Conservation (phyloP, 2,113 vertebrate genomes). For the Verasper variegatus region DNA sequence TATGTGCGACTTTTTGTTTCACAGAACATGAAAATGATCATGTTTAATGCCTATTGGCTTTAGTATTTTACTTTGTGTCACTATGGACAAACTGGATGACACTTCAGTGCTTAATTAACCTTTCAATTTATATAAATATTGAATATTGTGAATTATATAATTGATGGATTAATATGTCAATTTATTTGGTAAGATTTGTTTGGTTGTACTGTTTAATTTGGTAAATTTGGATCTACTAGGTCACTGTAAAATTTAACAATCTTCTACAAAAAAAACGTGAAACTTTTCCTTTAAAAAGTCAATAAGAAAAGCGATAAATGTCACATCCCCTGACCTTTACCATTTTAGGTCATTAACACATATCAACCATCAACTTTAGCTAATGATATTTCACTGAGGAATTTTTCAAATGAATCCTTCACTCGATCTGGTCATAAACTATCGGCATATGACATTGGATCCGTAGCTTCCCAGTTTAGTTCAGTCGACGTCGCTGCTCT, state of each 20-base stretch:
- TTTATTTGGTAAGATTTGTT: not conserved
- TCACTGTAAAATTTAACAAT: too few species aligned
- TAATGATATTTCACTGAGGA: not conserved
- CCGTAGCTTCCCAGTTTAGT: constrained; percentile 62
- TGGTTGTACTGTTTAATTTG: not conserved
- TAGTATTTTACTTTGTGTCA: not conserved
- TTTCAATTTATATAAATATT: not conserved
- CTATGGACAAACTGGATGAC: not conserved
- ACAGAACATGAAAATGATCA: not conserved
- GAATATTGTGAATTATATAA: too few species aligned
- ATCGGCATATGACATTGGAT: constrained; percentile 31
- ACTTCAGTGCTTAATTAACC: not conserved
- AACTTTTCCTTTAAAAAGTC: not conserved
- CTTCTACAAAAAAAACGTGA: not conserved
- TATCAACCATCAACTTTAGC: not conserved
- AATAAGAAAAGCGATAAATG: not conserved
- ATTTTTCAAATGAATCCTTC: constrained; percentile 2
- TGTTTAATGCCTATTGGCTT: not conserved
- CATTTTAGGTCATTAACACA: not conserved
- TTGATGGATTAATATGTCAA: too few species aligned
- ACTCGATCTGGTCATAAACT: not conserved
- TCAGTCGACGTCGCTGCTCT: constrained; percentile 53
- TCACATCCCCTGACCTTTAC: not conserved
- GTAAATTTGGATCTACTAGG: too few species aligned
- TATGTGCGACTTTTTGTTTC: not conserved